Evolutionary conservation across 2,797 vertebrate genomes (phyloP).

Genomic region (Channa striata): DNA sequence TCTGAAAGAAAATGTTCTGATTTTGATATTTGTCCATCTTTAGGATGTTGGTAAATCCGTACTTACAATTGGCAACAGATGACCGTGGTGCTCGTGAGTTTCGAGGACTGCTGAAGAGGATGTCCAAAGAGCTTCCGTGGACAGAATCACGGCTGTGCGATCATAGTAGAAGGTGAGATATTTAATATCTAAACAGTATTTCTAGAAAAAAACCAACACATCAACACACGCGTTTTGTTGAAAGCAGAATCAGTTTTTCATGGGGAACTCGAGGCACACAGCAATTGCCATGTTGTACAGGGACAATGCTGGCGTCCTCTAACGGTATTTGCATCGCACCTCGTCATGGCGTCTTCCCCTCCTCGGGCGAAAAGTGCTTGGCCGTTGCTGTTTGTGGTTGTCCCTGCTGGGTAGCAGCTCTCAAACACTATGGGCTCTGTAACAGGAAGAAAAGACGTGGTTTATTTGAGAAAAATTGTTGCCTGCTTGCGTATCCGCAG

Average conservation of each 20-base stretch:
- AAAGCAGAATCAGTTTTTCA: too few relatives aligned
- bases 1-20: too few relatives aligned
- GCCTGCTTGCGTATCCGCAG: background rate
- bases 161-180: background rate
- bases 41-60: background rate
- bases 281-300: background rate
- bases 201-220: too few relatives aligned
- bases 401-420: conserved; percentile 80
- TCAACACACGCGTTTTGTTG: too few relatives aligned
- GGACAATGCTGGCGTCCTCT: background rate
- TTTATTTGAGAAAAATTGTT: conserved; percentile 20
- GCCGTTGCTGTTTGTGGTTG: conserved; percentile 60
- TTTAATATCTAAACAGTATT: background rate
- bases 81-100: conserved; percentile 29
- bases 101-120: conserved; percentile 29
- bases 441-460: conserved; percentile 28
- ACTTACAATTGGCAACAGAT: conserved; percentile 62
- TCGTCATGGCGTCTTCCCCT: conserved; percentile 77
- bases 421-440: conserved; percentile 88
- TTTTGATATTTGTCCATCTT: too few relatives aligned
- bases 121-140: conserved; percentile 32
- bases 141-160: conserved; percentile 59
- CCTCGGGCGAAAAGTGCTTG: conserved; percentile 53
- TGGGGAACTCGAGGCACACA: background rate
- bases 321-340: conserved; percentile 67